Evolutionary conservation across 2,113 vertebrate species (phyloP).

Genomic region (Tamias sibiricus): DNA sequence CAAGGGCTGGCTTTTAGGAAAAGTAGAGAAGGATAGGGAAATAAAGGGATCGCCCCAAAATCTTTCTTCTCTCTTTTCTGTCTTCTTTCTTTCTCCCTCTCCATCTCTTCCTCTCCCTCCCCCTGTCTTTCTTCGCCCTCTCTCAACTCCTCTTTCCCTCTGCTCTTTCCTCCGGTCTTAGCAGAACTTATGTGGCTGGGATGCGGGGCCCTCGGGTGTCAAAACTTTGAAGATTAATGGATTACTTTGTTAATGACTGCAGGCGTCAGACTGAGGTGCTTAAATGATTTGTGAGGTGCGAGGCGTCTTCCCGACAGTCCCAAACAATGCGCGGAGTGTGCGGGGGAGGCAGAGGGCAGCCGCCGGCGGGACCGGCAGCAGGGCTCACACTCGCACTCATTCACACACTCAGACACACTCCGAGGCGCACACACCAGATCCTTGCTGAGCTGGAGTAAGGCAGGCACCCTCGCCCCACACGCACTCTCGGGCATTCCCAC

Average conservation of each 20-base stretch:
- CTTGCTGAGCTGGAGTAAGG: constrained; percentile 80
- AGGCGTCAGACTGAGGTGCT: constrained; percentile 92
- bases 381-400: constrained; percentile 60
- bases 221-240: constrained; percentile 95
- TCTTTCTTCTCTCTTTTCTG: background rate
- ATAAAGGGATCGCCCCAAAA: constrained; percentile 32
- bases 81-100: constrained; percentile 30
- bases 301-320: constrained; percentile 95
- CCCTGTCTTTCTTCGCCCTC: background rate
- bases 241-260: constrained; percentile 94
- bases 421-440: constrained; percentile 73
- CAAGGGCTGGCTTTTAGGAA: constrained; percentile 77
- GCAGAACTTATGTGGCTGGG: constrained; percentile 86
- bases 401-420: constrained; percentile 15
- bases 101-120: constrained; percentile 26
- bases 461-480: constrained; percentile 76
- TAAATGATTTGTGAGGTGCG: constrained; percentile 93
- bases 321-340: constrained; percentile 94
- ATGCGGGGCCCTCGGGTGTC: constrained; percentile 88
- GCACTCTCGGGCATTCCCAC: constrained; percentile 56
- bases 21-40: constrained; percentile 62
- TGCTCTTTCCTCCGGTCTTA: constrained; percentile 80
- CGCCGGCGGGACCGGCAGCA: constrained; percentile 79
- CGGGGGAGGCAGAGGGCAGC: constrained; percentile 89
- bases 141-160: constrained; percentile 41